A percentile compares a stretch with the other conserved stretches of the same genome.
phyloP scores from a whole-genome alignment of 92 coral and sea anemone genomes.

The Metridium senile region DNA sequence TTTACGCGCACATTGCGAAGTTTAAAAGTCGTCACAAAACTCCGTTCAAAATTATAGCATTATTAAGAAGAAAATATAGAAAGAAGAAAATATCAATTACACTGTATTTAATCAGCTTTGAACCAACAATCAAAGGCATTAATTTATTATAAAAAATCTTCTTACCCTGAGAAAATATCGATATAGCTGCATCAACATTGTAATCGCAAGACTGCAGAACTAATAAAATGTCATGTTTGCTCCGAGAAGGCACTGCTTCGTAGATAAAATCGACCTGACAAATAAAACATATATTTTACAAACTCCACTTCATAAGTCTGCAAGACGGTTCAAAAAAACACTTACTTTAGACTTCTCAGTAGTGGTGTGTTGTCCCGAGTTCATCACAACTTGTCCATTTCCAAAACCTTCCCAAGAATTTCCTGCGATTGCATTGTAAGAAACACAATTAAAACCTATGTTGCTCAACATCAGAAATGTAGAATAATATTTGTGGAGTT shows the following conservation, averaged over 20 bases:
- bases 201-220: constrained; percentile 93
- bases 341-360: constrained; percentile 60
- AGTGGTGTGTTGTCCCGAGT: constrained; percentile 61
- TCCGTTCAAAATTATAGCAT: background rate
- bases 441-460: background rate
- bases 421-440: constrained; percentile 44
- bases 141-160: constrained; percentile 5
- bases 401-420: constrained; percentile 51
- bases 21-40: too few relatives aligned
- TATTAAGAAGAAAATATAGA: background rate
- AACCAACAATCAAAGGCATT: constrained; percentile 1
- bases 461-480: background rate
- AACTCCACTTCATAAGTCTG: background rate
- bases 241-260: constrained; percentile 82
- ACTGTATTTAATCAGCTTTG: background rate
- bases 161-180: constrained; percentile 77
- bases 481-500: background rate
- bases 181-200: constrained; percentile 85
- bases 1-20: background rate
- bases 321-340: constrained; percentile 24
- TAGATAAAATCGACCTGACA: constrained; percentile 74
- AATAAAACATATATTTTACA: too few relatives aligned
- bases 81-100: background rate
- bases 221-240: constrained; percentile 86
- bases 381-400: constrained; percentile 74